Percentiles rank a stretch among this genome's conserved stretches.
phyloP scores from a whole-genome alignment of 2,113 vertebrate genomes.

The Phalacrocorax aristotelis region DNA sequence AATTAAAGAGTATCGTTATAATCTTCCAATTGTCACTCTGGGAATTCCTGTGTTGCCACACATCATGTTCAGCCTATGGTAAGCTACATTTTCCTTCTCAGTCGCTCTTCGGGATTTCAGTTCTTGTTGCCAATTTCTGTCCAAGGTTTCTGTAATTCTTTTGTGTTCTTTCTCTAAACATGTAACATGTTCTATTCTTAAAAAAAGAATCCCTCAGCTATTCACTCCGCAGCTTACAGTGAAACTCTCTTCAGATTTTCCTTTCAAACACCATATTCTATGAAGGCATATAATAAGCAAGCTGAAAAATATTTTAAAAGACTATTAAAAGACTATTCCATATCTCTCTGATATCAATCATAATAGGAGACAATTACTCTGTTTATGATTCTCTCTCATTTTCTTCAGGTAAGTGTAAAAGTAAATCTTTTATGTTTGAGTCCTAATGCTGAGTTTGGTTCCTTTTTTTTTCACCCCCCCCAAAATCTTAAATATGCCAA shows the following conservation, averaged over 20 bases:
- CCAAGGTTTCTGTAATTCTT: conserved; percentile 60
- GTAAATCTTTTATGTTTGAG: background rate
- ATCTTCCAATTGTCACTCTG: conserved; percentile 66
- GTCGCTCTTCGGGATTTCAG: conserved; percentile 14
- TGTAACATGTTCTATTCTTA: conserved; percentile 13
- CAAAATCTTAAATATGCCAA: conserved; percentile 21
- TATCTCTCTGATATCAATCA: conserved; percentile 13
- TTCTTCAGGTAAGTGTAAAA: conserved; percentile 1
- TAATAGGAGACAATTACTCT: background rate
- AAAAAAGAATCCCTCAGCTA: conserved; percentile 31
- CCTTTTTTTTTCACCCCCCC: background rate
- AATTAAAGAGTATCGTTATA: conserved; percentile 63
- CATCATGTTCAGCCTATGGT: conserved; percentile 22
- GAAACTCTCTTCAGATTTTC: conserved; percentile 33
- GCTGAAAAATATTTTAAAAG: conserved; percentile 36
- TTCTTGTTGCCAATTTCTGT: conserved; percentile 51
- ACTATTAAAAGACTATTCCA: background rate
- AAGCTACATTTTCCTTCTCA: conserved; percentile 40
- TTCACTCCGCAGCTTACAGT: conserved; percentile 23
- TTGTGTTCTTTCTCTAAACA: conserved; percentile 65
- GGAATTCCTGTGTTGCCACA: conserved; percentile 67
- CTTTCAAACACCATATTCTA: conserved; percentile 4
- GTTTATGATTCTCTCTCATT: background rate
- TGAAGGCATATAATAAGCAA: background rate
- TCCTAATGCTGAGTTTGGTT: background rate